Percentiles rank a stretch among this genome's conserved stretches.
Evolutionary conservation across 2,888 invertebrate species (phyloP).

Genomic region (Eumerus sabulonum): DNA sequence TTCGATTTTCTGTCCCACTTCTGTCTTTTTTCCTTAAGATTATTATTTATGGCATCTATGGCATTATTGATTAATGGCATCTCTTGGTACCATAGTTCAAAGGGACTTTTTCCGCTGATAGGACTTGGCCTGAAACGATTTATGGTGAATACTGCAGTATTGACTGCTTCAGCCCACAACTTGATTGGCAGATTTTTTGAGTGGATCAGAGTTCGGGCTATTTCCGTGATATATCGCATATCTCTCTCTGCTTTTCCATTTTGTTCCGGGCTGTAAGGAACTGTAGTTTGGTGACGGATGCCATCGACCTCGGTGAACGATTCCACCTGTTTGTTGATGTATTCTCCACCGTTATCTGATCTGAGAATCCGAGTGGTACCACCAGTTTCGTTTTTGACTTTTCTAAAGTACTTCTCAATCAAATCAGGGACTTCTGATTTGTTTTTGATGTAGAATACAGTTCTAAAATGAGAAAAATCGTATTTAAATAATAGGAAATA

Average conservation of each 20-base stretch:
- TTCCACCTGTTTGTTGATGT: neutral
- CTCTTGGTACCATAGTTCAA: conserved; percentile 66
- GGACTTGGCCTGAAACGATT: conserved; percentile 72
- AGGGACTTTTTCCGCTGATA: conserved; percentile 69
- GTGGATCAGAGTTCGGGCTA: conserved; percentile 70
- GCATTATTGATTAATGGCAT: conserved; percentile 26
- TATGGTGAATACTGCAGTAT: conserved; percentile 72
- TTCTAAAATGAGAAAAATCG: conserved; percentile 64
- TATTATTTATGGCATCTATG: conserved; percentile 71
- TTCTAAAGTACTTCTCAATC: neutral
- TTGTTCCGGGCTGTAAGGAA: conserved; percentile 74
- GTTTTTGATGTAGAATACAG: conserved; percentile 65
- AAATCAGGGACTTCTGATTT: conserved; percentile 58
- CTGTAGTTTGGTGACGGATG: conserved; percentile 66
- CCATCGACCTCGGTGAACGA: neutral
- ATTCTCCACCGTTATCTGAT: neutral
- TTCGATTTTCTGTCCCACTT: conserved; percentile 15
- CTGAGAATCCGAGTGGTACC: neutral
- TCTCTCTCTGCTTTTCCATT: conserved; percentile 75
- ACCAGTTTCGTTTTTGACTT: neutral
- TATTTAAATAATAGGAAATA: conserved; percentile 69
- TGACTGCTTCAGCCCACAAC: conserved; percentile 76
- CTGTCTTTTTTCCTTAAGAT: conserved; percentile 23
- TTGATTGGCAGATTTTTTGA: conserved; percentile 65
- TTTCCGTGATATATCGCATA: conserved; percentile 74